Evolutionary conservation across 2,888 invertebrate genomes (phyloP), one percentile per base, ranked within the genome.

Genomic region (Hydraecia micacea): DNA sequence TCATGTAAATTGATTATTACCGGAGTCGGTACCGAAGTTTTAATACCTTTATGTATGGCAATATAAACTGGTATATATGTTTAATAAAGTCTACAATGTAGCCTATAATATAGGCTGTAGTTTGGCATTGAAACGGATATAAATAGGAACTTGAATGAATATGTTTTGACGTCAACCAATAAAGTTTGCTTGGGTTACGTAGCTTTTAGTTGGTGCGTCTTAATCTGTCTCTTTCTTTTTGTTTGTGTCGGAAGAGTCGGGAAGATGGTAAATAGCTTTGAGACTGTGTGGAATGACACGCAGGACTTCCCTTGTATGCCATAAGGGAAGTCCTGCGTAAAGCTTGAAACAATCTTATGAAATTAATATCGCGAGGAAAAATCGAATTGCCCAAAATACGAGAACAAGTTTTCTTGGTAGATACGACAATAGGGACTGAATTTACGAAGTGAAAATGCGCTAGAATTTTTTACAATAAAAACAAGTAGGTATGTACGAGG

Each of bases 121-220:
- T 13, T 75, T 63, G 73, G 32, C 86, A 79, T 84, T 84, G 86
- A 74, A 72, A 36, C 66, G 25, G 66, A 65, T 71, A 75, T 86
- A 83, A 83, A 84, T 83, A 86, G 75, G 75, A 60, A 60, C 66
- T 60, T 82, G 70, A 86, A 83, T 83, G 75, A 73, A 86, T 79
- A 78, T 78, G 39, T 82, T 82, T 71, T 78, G 72, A 86, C 69
- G 73, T 77, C 60, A 74, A 36, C 18, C 15, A 5, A 65, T 83
- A 73, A 73, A 75, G 58, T 75, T 72, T 66, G 25, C 60, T 66
- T 25, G 36, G 28, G 32, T 36, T 71, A 39, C 32, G 58, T 25
- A 49, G 39, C 7, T 46, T 62, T 62, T 58, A 63, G 36, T 49
- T 39, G 11, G 49, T 71, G n/a, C 11, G 36, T 75, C 42, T 52